phyloP scores from a whole-genome alignment of 2,113 vertebrate genomes.

The Trichechus manatus region DNA sequence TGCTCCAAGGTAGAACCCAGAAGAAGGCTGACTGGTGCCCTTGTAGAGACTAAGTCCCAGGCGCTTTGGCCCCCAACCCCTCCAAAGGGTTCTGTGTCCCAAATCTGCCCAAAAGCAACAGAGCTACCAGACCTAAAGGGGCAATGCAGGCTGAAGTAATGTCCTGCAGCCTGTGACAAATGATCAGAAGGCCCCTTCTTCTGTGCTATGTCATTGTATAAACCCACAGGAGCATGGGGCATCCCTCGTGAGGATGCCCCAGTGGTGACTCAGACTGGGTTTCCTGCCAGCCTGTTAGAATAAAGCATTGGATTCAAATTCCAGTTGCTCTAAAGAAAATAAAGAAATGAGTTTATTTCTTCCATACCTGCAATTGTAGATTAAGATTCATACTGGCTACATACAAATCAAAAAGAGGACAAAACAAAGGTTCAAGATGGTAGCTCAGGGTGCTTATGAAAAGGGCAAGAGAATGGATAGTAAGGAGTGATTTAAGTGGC shows the following conservation, averaged over 20 bases:
- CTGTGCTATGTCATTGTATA: no score
- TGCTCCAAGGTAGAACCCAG: background rate
- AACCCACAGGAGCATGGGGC: background rate
- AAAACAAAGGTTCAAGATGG: rapidly evolving
- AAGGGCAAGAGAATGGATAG: rapidly evolving
- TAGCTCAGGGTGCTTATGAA: rapidly evolving
- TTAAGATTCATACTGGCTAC: background rate
- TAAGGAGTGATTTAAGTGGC: background rate
- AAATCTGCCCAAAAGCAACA: background rate
- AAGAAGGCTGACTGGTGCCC: background rate
- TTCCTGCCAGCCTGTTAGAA: background rate
- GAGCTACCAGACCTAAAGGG: background rate
- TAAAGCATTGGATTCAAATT: background rate
- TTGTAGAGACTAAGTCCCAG: no score
- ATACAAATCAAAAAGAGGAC: rapidly evolving
- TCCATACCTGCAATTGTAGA: no score
- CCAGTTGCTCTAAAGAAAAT: background rate
- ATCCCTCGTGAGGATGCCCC: no score
- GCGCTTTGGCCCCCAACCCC: no score
- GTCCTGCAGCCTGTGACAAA: rapidly evolving
- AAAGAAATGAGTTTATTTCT: no score
- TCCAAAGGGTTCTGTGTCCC: background rate
- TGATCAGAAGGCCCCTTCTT: no score
- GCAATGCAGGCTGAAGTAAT: rapidly evolving
- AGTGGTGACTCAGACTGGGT: rapidly evolving